Conservation (phyloP, 2,113 vertebrate genomes). For the Haliaeetus leucogaster region DNA sequence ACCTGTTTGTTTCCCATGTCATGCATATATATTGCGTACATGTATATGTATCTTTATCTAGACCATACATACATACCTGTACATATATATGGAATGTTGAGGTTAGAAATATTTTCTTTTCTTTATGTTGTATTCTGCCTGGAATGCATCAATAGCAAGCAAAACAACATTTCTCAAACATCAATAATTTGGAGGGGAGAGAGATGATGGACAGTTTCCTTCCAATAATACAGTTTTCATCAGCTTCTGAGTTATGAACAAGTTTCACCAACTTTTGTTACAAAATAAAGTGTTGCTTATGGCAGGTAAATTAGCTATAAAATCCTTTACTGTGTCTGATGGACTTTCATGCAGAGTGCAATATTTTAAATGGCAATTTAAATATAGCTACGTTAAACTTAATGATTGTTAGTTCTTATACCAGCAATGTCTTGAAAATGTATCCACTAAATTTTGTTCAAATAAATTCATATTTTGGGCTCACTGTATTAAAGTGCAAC, state of each 20-base stretch:
- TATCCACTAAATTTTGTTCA: background rate
- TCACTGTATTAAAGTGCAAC: background rate
- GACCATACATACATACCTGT: background rate
- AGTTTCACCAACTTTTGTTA: background rate
- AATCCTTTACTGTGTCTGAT: background rate
- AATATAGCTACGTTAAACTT: background rate
- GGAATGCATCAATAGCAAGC: background rate
- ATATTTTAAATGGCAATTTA: background rate
- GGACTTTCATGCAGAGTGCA: background rate
- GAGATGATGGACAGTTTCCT: background rate
- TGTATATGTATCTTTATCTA: background rate
- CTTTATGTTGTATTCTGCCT: background rate
- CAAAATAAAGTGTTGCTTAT: background rate
- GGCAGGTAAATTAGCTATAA: background rate
- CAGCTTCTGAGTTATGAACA: background rate
- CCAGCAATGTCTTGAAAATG: background rate
- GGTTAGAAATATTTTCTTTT: background rate
- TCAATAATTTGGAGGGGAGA: background rate
- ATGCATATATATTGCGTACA: background rate
- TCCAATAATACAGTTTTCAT: background rate
- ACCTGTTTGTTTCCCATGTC: background rate
- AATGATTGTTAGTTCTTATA: background rate
- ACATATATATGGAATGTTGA: background rate
- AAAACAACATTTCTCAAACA: background rate
- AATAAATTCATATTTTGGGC: background rate